Conservation (phyloP, 37 sponge, comb jelly and placozoan genomes). For the Spongia lamella region DNA sequence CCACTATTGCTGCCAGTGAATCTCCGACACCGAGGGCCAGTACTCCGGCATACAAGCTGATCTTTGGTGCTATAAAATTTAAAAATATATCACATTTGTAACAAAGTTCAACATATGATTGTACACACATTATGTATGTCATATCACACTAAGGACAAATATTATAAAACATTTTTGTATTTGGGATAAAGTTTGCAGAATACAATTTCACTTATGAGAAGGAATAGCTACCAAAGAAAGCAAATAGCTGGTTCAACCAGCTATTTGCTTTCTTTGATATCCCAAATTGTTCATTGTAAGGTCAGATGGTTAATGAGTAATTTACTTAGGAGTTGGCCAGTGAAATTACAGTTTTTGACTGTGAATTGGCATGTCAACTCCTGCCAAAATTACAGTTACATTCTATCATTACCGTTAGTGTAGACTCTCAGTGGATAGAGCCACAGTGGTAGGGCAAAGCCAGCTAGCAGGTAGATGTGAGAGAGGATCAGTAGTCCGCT, state of each 20-base stretch:
- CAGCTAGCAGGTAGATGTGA: conserved; percentile 87
- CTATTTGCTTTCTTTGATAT: neutral
- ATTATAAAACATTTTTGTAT: too few relatives aligned
- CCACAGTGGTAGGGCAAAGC: conserved; percentile 84
- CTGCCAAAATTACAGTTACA: neutral
- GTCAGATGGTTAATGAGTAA: neutral
- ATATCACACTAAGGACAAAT: too few relatives aligned
- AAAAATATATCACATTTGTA: too few relatives aligned
- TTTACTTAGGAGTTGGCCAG: neutral
- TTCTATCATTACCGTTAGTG: conserved; percentile 18
- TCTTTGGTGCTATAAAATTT: conserved; percentile 34
- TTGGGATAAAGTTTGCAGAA: too few relatives aligned
- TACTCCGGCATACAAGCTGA: conserved; percentile 84
- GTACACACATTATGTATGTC: too few relatives aligned
- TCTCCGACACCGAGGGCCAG: conserved; percentile 86
- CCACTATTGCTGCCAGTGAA: conserved; percentile 72
- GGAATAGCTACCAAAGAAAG: too few relatives aligned
- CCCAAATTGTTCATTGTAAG: neutral
- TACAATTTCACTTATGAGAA: too few relatives aligned
- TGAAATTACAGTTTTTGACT: neutral
- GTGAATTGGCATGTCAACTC: neutral
- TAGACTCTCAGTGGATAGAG: conserved; percentile 55
- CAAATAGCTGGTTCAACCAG: too few relatives aligned
- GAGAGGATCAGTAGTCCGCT: conserved; percentile 67
- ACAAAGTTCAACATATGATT: too few relatives aligned